Percentiles rank a stretch among this genome's conserved stretches.
These are phyloP conservation scores for Drosophila triauraria DNA, from an alignment of 1,140 invertebrate genomes.

Conservation along the genomic window DNA sequence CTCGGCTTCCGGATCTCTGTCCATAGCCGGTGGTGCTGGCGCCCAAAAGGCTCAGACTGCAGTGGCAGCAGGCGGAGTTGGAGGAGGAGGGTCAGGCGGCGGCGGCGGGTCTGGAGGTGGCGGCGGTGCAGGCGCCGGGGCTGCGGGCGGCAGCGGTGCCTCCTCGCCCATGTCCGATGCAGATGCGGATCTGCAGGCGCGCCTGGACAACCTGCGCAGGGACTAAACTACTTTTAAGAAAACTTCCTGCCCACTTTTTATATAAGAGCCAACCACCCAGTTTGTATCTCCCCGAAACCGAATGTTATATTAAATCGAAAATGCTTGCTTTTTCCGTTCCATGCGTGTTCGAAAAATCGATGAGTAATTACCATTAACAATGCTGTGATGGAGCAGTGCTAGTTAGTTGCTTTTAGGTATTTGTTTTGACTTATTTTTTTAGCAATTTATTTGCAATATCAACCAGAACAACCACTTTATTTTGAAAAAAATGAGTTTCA, in stretches of 20 bases:
- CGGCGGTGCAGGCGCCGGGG: conserved; percentile 85
- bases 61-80: conserved; percentile 86
- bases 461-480: not conserved
- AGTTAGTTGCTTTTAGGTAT: not conserved
- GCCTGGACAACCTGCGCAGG: conserved; percentile 96
- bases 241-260: conserved; percentile 47
- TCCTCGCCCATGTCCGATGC: conserved; percentile 91
- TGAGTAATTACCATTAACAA: conserved; percentile 20
- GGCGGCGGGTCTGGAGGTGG: conserved; percentile 86
- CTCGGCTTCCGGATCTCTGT: conserved; percentile 83
- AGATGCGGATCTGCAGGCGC: conserved; percentile 97
- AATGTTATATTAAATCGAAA: conserved; percentile 59
- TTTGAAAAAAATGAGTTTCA: not conserved
- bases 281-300: conserved; percentile 40
- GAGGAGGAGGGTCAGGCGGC: conserved; percentile 85
- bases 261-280: conserved; percentile 26
- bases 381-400: not conserved
- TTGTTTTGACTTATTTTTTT: not conserved
- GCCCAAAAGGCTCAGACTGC: conserved; percentile 85
- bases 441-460: not conserved
- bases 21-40: conserved; percentile 74
- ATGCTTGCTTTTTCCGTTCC: conserved; percentile 22
- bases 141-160: conserved; percentile 85
- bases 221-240: conserved; percentile 88
- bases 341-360: conserved; percentile 36